Evolutionary conservation across 2,797 vertebrate genomes (phyloP).

Genomic region (Trachops cirrhosus): DNA sequence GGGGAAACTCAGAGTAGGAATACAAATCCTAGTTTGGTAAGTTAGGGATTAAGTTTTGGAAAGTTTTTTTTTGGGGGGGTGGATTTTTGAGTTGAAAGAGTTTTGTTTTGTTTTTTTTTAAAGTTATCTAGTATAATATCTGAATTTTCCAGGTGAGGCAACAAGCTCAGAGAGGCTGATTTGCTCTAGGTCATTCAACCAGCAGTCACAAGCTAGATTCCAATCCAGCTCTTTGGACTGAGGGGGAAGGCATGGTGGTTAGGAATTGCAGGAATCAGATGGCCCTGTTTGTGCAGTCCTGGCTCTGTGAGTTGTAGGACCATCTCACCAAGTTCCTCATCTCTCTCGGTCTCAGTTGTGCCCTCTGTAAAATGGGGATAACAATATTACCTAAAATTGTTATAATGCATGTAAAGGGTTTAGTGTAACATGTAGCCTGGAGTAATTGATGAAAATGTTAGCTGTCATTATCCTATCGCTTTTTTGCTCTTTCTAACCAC

Average conservation of each 20-base stretch:
- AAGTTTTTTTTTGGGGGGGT: not conserved
- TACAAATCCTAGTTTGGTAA: conserved; percentile 3
- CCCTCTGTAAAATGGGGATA: not conserved
- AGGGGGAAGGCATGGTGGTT: not conserved
- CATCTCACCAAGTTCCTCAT: not conserved
- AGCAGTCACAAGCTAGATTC: not conserved
- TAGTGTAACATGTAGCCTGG: not conserved
- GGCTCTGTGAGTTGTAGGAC: not conserved
- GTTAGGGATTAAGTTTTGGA: not conserved
- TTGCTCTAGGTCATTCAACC: not conserved
- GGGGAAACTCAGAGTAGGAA: not conserved
- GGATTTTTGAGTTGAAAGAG: not conserved
- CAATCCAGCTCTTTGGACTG: not conserved
- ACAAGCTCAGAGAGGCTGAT: not conserved
- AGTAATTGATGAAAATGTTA: not conserved
- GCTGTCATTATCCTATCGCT: not conserved
- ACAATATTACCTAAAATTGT: not conserved
- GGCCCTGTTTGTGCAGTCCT: not conserved
- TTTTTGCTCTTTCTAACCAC: not conserved
- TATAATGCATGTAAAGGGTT: not conserved
- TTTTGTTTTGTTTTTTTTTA: not conserved
- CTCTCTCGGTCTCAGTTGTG: not conserved
- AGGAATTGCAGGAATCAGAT: not conserved
- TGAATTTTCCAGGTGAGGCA: not conserved
- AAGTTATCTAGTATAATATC: not conserved